Percentiles rank a stretch among this genome's conserved stretches.
Evolutionary conservation across 2,113 vertebrate species (phyloP).

Genomic region (Pygoscelis antarcticus): DNA sequence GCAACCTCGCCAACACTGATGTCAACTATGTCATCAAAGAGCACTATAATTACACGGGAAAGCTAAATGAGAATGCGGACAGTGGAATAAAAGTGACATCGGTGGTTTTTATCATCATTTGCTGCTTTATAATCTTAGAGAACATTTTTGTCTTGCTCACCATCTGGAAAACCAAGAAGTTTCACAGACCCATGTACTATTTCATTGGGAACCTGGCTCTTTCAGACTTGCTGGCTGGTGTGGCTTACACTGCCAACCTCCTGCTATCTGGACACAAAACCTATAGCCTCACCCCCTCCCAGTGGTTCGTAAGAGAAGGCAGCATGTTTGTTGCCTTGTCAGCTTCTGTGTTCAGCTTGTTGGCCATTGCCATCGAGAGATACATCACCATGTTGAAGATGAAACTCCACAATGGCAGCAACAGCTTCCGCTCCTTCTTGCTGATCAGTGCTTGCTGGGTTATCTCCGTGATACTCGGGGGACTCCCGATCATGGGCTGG

Average conservation of each 20-base stretch:
- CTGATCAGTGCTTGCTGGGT: slow-evolving; percentile 95
- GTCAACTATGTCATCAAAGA: slow-evolving; percentile 85
- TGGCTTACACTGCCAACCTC: slow-evolving; percentile 92
- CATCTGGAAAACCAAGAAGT: slow-evolving; percentile 99
- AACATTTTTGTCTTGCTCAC: slow-evolving; percentile 95
- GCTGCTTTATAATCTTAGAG: slow-evolving; percentile 95
- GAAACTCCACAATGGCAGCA: slow-evolving; percentile 94
- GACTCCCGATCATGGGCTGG: slow-evolving; percentile 94
- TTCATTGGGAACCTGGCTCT: slow-evolving; percentile 98
- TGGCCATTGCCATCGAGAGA: slow-evolving; percentile 95
- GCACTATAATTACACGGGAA: slow-evolving; percentile 97
- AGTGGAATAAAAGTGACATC: slow-evolving; percentile 84
- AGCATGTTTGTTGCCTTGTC: slow-evolving; percentile 97
- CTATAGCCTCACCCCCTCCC: slow-evolving; percentile 86
- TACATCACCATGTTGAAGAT: slow-evolving; percentile 98
- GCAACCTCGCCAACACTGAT: slow-evolving; percentile 73
- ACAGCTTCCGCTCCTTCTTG: slow-evolving; percentile 91
- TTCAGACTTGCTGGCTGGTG: slow-evolving; percentile 93
- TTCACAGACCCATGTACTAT: slow-evolving; percentile 98
- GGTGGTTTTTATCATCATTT: slow-evolving; percentile 94
- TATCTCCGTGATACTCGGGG: slow-evolving; percentile 86
- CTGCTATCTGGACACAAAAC: slow-evolving; percentile 94
- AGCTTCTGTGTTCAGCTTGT: slow-evolving; percentile 93
- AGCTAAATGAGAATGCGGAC: slow-evolving; percentile 79
- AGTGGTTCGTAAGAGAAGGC: slow-evolving; percentile 96